Evolutionary conservation across 2,888 invertebrate genomes (phyloP).

Genomic region (Muscina levida): DNA sequence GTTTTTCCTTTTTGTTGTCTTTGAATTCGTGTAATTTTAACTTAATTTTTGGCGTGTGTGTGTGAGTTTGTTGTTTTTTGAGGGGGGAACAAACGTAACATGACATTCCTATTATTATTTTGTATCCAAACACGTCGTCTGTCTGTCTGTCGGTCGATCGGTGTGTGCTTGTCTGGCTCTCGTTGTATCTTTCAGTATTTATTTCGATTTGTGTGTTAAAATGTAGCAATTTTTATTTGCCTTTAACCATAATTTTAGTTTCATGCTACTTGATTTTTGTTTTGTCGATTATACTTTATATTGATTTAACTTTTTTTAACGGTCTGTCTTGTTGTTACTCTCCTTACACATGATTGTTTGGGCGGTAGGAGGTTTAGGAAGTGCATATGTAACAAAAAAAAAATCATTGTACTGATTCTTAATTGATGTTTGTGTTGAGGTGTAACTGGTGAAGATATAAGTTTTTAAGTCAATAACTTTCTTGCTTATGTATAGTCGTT

Average conservation of each 20-base stretch:
- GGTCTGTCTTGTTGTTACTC: not conserved
- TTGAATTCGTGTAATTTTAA: slow-evolving; percentile 30
- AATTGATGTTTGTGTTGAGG: no score
- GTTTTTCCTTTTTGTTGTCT: not conserved
- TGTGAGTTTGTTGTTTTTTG: slow-evolving; percentile 6
- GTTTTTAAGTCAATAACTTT: no score
- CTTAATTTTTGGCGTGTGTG: slow-evolving; percentile 23
- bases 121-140: slow-evolving; percentile 18
- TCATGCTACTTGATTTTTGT: slow-evolving; percentile 62
- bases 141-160: not conserved
- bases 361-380: not conserved
- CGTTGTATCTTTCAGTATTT: slow-evolving; percentile 48
- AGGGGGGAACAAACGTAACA: slow-evolving; percentile 44
- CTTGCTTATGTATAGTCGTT: no score
- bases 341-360: not conserved
- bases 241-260: slow-evolving; percentile 64
- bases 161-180: not conserved
- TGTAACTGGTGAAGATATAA: no score
- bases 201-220: slow-evolving; percentile 51
- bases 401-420: no score
- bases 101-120: slow-evolving; percentile 62
- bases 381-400: no score
- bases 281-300: slow-evolving; percentile 21
- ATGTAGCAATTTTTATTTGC: slow-evolving; percentile 64
- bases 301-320: not conserved